Conservation (phyloP, 2,888 invertebrate genomes). For the Orthosia gracilis region DNA sequence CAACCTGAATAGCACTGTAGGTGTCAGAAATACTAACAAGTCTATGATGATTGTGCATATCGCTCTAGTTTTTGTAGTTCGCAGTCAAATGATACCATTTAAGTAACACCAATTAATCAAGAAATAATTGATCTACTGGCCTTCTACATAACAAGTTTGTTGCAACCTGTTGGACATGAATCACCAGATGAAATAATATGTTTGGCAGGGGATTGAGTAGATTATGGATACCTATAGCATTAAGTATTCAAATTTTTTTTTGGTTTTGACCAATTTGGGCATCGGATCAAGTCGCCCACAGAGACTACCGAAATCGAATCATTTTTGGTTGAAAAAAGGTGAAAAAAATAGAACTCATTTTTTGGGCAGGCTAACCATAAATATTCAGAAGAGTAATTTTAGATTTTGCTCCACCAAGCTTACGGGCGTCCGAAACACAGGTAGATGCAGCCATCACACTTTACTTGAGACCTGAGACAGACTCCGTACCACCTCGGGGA, state of each 20-base stretch:
- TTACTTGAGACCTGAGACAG: background rate
- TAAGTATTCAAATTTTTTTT: background rate
- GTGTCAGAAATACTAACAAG: constrained; percentile 2
- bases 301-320: no score
- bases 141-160: constrained; percentile 37
- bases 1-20: constrained; percentile 22
- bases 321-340: background rate
- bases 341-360: background rate
- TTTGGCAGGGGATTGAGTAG: constrained; percentile 8
- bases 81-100: constrained; percentile 44
- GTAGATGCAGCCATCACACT: background rate
- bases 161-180: constrained; percentile 24
- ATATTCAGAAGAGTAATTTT: background rate
- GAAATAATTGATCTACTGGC: constrained; percentile 48
- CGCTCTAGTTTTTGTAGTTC: constrained; percentile 32
- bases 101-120: constrained; percentile 45
- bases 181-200: constrained; percentile 8
- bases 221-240: background rate
- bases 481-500: constrained; percentile 4
- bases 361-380: background rate
- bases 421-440: background rate
- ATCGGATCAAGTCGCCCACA: no score
- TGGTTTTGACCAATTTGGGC: background rate
- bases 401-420: background rate
- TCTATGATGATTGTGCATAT: background rate